Evolutionary conservation across 2,797 vertebrate species (phyloP).

Genomic region (Silurus aristotelis): DNA sequence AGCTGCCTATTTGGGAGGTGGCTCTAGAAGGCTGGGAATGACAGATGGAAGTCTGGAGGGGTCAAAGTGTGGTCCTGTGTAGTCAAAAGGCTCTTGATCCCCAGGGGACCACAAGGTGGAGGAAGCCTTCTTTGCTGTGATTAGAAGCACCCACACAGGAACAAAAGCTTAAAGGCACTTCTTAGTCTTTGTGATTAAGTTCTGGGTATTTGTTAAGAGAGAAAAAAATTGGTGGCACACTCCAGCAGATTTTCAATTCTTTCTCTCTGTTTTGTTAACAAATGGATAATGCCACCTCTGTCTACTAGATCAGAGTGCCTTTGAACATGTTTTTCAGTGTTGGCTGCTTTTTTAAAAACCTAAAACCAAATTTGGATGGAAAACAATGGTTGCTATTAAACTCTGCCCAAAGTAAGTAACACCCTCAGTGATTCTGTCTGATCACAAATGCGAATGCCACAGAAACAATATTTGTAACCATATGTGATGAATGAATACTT

Average conservation of each 20-base stretch:
- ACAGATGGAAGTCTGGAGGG: slow-evolving; percentile 73
- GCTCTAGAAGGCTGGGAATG: slow-evolving; percentile 59
- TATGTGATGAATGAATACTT: neutral
- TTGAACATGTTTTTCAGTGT: neutral
- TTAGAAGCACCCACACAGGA: slow-evolving; percentile 57
- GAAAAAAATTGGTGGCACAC: neutral
- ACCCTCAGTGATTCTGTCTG: neutral
- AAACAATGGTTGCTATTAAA: neutral
- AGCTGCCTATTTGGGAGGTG: slow-evolving; percentile 66
- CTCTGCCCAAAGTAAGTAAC: neutral
- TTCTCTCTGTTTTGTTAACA: slow-evolving; percentile 4
- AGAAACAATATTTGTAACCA: neutral
- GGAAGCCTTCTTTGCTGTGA: slow-evolving; percentile 63
- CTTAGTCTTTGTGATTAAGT: slow-evolving; percentile 25
- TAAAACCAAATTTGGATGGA: neutral
- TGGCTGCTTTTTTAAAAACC: neutral
- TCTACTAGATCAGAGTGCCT: neutral
- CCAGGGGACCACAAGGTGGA: slow-evolving; percentile 54
- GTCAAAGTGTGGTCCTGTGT: slow-evolving; percentile 63
- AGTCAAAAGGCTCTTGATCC: slow-evolving; percentile 64
- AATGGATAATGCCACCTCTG: neutral
- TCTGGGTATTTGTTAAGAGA: neutral
- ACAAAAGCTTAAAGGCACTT: slow-evolving; percentile 42
- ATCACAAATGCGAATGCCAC: neutral
- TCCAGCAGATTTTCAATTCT: neutral